Conservation (phyloP, 2,888 invertebrate genomes). For the Lypha dubia region DNA sequence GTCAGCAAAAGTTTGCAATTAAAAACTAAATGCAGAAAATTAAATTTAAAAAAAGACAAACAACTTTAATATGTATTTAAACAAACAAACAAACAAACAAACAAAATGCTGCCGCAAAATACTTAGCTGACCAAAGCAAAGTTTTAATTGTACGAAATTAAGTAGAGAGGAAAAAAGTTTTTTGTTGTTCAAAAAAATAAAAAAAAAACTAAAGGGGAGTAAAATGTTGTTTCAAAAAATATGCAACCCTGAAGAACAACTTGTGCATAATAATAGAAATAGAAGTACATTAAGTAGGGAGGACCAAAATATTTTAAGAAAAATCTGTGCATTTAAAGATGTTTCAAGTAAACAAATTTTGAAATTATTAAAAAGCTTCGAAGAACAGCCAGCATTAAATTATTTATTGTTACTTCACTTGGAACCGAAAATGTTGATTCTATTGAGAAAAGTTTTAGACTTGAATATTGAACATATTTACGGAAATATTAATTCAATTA, state of each 20-base stretch:
- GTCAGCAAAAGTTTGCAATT: conserved; percentile 24
- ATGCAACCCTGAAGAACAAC: not conserved
- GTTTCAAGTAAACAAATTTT: too few species aligned
- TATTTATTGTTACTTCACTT: too few species aligned
- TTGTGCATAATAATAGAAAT: not conserved
- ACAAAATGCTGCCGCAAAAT: not conserved
- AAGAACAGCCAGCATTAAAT: too few species aligned
- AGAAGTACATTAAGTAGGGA: not conserved
- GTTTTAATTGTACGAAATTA: conserved; percentile 15
- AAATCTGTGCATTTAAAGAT: too few species aligned
- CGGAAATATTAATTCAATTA: too few species aligned
- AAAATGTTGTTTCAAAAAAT: not conserved
- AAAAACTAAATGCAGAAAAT: not conserved
- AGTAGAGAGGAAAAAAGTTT: not conserved
- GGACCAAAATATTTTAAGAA: not conserved
- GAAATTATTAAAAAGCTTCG: too few species aligned
- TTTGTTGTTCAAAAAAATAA: not conserved
- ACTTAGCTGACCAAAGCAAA: conserved; percentile 34
- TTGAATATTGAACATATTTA: too few species aligned
- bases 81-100: not conserved
- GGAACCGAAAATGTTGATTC: too few species aligned
- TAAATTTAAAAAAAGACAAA: not conserved
- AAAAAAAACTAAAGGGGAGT: not conserved
- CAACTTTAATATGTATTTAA: not conserved
- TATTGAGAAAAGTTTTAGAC: too few species aligned